Evolutionary conservation across 1,140 invertebrate genomes (phyloP).

Genomic region (Arion vulgaris): DNA sequence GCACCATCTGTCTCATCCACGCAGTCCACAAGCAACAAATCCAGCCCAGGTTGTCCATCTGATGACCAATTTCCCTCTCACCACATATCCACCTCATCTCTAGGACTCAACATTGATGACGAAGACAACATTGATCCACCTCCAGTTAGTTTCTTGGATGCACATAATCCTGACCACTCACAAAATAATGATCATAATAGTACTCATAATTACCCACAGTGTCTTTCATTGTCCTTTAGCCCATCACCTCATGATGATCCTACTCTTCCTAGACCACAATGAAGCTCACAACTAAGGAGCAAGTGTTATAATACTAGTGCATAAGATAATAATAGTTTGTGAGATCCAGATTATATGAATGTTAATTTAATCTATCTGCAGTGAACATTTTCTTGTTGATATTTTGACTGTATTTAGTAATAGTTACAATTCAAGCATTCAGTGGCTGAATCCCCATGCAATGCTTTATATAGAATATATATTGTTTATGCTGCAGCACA

Average conservation of each 20-base stretch:
- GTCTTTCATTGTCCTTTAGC: slow-evolving; percentile 10
- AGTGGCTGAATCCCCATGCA: no score
- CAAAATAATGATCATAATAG: not conserved
- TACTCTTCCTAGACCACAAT: not conserved
- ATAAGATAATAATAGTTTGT: not conserved
- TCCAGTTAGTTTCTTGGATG: not conserved
- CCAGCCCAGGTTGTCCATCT: not conserved
- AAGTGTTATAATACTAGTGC: not conserved
- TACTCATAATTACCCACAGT: not conserved
- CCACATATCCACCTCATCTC: not conserved
- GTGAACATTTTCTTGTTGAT: no score
- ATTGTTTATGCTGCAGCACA: no score
- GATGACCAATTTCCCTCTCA: not conserved
- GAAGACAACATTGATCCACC: not conserved
- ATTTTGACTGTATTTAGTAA: no score
- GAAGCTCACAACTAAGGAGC: not conserved
- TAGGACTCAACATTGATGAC: not conserved
- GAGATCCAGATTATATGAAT: not conserved
- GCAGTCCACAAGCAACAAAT: not conserved
- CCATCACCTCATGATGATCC: not conserved
- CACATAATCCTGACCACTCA: not conserved
- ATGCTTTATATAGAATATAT: no score
- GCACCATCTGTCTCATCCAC: not conserved
- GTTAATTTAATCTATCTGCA: not conserved
- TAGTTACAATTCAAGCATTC: no score